phyloP scores from a whole-genome alignment of 2,113 vertebrate genomes.

The Solenodon paradoxus region DNA sequence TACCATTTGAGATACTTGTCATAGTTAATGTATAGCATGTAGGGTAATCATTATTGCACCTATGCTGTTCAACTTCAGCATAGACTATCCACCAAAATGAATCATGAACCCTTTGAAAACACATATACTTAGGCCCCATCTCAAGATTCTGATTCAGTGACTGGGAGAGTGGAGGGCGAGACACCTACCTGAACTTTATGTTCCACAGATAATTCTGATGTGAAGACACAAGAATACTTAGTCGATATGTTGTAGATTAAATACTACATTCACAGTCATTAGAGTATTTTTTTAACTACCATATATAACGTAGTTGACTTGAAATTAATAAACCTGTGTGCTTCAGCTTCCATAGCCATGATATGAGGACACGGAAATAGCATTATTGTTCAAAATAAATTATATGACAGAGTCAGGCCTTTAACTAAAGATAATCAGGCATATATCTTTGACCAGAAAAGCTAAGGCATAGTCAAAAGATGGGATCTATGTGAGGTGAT shows the following conservation, averaged over 20 bases:
- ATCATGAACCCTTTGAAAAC: neutral
- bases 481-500: neutral
- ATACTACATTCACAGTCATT: neutral
- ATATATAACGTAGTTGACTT: neutral
- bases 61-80: neutral
- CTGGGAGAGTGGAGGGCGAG: neutral
- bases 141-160: neutral
- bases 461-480: neutral
- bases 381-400: neutral
- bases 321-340: neutral
- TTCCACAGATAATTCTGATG: neutral
- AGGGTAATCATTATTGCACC: neutral
- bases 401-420: neutral
- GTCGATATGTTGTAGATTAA: neutral
- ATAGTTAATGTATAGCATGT: neutral
- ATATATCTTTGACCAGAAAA: neutral
- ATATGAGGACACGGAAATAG: neutral
- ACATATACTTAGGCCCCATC: neutral
- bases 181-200: neutral
- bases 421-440: neutral
- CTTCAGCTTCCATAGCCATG: neutral
- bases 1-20: neutral
- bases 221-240: neutral
- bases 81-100: neutral
- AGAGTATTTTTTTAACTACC: neutral